Percentiles rank a stretch among this genome's conserved stretches.
Evolutionary conservation across 2,888 invertebrate genomes (phyloP).

Genomic region (Geophilus truncorum): DNA sequence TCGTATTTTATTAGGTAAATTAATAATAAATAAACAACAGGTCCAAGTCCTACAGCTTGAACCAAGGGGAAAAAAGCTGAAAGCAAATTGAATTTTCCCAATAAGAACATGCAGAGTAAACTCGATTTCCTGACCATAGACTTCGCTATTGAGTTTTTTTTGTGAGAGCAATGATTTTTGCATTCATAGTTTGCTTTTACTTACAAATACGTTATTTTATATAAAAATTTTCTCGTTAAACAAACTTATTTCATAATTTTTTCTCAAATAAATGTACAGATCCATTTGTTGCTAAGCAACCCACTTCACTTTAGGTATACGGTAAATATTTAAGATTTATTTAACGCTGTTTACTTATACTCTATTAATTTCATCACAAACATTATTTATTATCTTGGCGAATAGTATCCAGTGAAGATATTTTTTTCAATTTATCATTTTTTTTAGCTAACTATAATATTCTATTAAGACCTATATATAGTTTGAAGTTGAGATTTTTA

Average conservation of each 20-base stretch:
- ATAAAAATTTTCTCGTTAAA: too few species aligned
- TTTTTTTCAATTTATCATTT: neutral
- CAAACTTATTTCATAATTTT: too few species aligned
- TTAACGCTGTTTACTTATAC: too few species aligned
- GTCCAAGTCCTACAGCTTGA: neutral
- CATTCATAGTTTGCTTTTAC: too few species aligned
- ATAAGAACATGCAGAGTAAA: neutral
- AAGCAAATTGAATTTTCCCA: neutral
- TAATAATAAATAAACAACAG: neutral
- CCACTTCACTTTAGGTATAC: neutral
- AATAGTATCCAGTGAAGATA: neutral
- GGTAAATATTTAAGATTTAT: too few species aligned
- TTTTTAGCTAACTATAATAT: neutral
- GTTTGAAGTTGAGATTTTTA: constrained; percentile 8
- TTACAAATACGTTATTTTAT: too few species aligned
- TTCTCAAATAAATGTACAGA: too few species aligned
- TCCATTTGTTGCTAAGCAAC: neutral
- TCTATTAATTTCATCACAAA: too few species aligned
- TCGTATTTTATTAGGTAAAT: neutral
- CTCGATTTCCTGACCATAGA: constrained; percentile 15
- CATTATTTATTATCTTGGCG: too few species aligned
- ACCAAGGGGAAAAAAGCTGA: neutral
- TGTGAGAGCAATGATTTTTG: neutral
- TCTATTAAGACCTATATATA: neutral
- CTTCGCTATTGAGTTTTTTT: neutral